phyloP scores from a whole-genome alignment of 2,113 vertebrate genomes.

The Burhinus oedicnemus region DNA sequence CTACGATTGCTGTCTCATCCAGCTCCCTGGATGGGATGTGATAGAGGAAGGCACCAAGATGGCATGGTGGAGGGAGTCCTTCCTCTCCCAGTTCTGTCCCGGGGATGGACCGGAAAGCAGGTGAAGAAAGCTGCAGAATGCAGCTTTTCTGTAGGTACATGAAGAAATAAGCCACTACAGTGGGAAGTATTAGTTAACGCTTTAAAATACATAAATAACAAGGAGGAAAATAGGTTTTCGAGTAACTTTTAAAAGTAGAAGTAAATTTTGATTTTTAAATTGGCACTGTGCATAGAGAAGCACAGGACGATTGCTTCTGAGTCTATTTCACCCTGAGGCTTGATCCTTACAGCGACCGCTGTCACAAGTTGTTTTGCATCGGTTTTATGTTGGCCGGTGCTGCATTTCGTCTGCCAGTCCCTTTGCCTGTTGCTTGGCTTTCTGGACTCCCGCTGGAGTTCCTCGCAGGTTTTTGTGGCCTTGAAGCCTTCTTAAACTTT shows the following conservation, averaged over 20 bases:
- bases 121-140: neutral
- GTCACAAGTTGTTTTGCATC: neutral
- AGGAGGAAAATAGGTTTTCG: neutral
- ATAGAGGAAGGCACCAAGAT: neutral
- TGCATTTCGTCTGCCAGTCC: neutral
- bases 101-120: neutral
- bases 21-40: neutral
- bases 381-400: neutral
- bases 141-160: neutral
- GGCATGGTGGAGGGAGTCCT: neutral
- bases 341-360: neutral
- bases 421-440: neutral
- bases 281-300: neutral
- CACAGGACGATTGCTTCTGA: neutral
- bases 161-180: accelerated
- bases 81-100: neutral
- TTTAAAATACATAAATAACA: neutral
- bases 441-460: neutral
- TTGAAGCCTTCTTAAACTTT: neutral
- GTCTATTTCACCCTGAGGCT: neutral
- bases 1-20: neutral
- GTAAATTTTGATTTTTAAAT: neutral
- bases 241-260: neutral
- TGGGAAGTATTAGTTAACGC: neutral
- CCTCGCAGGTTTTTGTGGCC: neutral